These are phyloP conservation scores for Orussus abietinus DNA, from an alignment of 1,140 invertebrate genomes.

Conservation along the genomic window DNA sequence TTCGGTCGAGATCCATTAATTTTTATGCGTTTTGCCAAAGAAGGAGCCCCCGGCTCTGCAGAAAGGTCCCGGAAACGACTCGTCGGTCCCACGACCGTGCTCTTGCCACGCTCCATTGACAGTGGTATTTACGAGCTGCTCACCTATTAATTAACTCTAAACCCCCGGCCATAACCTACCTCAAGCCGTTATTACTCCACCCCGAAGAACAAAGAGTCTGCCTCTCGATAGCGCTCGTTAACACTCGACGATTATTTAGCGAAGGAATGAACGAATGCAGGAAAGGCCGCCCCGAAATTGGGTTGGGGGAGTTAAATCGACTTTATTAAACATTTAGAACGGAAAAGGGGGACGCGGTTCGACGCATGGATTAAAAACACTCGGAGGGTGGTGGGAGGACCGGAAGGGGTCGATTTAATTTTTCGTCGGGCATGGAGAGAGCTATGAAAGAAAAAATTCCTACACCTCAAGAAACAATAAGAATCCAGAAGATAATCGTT, in stretches of 20 bases:
- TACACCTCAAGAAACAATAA: too few relatives aligned
- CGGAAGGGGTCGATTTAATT: too few relatives aligned
- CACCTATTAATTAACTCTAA: constrained; percentile 43
- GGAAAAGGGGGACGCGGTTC: too few relatives aligned
- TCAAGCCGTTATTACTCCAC: constrained; percentile 27
- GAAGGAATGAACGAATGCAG: too few relatives aligned
- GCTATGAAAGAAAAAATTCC: too few relatives aligned
- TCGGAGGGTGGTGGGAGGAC: too few relatives aligned
- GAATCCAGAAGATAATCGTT: too few relatives aligned
- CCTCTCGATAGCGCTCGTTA: background rate
- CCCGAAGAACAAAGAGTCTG: constrained; percentile 17
- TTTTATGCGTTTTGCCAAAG: constrained; percentile 26
- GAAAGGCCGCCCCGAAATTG: too few relatives aligned
- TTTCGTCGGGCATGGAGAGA: too few relatives aligned
- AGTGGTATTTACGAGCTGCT: constrained; percentile 29
- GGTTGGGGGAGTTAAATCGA: too few relatives aligned
- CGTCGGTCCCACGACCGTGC: constrained; percentile 22
- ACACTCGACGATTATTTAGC: background rate
- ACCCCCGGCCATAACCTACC: constrained; percentile 32
- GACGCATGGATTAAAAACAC: too few relatives aligned
- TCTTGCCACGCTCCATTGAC: constrained; percentile 35
- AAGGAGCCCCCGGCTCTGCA: constrained; percentile 4
- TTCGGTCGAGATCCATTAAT: constrained; percentile 32
- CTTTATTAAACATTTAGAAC: too few relatives aligned
- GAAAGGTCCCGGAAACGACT: constrained; percentile 34